These are phyloP conservation scores for Chamaea fasciata DNA, from an alignment of 2,113 vertebrate species.

Conservation along the genomic window DNA sequence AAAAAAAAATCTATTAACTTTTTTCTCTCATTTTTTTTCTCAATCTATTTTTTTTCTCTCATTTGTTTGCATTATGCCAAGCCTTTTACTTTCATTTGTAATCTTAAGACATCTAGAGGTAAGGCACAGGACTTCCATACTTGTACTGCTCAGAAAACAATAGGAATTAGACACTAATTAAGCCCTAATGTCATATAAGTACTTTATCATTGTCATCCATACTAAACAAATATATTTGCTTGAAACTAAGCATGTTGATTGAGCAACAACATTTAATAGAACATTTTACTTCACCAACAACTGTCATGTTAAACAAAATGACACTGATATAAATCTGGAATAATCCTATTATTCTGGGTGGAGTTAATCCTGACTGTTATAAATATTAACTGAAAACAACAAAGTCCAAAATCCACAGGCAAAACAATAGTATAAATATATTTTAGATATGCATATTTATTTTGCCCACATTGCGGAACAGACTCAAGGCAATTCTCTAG, in stretches of 20 bases:
- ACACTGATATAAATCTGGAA: neutral
- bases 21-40: neutral
- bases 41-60: neutral
- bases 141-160: neutral
- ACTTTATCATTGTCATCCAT: neutral
- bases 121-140: neutral
- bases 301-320: neutral
- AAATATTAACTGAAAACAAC: neutral
- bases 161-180: neutral
- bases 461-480: neutral
- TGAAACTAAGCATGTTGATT: neutral
- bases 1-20: neutral
- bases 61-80: neutral
- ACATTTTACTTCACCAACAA: neutral
- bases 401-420: neutral
- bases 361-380: neutral
- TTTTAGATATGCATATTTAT: neutral
- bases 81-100: neutral
- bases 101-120: neutral
- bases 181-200: neutral
- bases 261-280: neutral
- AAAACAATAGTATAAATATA: neutral
- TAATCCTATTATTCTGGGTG: neutral
- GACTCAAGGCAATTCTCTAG: neutral
- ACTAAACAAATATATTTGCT: neutral